Evolutionary conservation across 2,888 invertebrate species (phyloP), one percentile per base, ranked within the genome.

Genomic region (Teinopalpus imperialis): DNA sequence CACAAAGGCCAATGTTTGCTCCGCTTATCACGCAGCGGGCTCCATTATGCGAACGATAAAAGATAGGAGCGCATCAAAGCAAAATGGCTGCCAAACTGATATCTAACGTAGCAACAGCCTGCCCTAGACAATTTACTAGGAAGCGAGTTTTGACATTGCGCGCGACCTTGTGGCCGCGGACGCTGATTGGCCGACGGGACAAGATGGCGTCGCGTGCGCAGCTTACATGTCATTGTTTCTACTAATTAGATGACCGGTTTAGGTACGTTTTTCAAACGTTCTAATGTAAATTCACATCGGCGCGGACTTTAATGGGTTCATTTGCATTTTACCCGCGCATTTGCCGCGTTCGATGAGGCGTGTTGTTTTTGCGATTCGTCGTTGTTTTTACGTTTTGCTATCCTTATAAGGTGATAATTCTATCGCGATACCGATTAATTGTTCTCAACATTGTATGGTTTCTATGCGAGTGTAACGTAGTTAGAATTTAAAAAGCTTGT

Each of bases 61-160:
- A 49, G 57, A 57, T 55, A 54, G 51, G 34, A 26, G 51, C 52
- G 51, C 53, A 57, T 56, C 59, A 66, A 62, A 63, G 66, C 80
- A 82, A 85, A 76, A 83, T 82, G 83, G 81, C 80, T 63, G 61
- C 71, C 69, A 63, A 74, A 73, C 71, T 63, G 50, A 63, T 78
- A 76, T 77, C 78, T 77, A 73, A 75, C 71, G 79, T 61, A 74
- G 81, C 74, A 69, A 54, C 68, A 48, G 63, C 61, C 66, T 73
- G 75, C 77, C 81, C 79, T 82, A 81, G 76, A 77, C 69, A 69
- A 73, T 67, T 74, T 63, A 76, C 78, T 77, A 83, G 86, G 86
- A 86, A 87, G 85, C 74, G 63, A 73, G 67, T 79, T 87, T 85
- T 86, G 86, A 87, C 87, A 87, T 87, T 86, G 87, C 72, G 65